phyloP scores from a whole-genome alignment of 1,140 invertebrate species.

The Trinorchestia longiramus region DNA sequence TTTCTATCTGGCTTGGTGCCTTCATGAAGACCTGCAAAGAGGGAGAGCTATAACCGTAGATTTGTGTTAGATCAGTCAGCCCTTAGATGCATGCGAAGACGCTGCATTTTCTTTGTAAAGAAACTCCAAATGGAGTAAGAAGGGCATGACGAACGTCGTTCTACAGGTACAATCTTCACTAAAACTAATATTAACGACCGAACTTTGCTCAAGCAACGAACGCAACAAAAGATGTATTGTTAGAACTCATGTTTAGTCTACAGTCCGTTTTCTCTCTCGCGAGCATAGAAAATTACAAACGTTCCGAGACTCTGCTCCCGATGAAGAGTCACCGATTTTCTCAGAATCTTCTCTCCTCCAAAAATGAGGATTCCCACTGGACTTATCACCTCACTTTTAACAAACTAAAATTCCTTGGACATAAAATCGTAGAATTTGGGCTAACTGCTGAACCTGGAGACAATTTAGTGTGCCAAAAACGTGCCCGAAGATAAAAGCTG shows the following conservation, averaged over 20 bases:
- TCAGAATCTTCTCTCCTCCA: not conserved
- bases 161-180: not conserved
- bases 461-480: conserved; percentile 36
- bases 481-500: conserved; percentile 18
- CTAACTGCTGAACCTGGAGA: conserved; percentile 52
- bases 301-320: not conserved
- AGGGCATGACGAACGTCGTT: not conserved
- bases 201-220: not conserved
- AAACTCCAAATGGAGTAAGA: conserved; percentile 49
- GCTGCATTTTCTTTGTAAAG: not conserved
- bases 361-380: conserved; percentile 33
- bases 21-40: conserved; percentile 42
- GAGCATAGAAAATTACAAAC: not conserved
- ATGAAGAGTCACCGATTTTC: not conserved
- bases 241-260: not conserved
- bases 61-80: conserved; percentile 50
- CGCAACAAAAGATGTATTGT: not conserved
- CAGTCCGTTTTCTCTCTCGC: not conserved
- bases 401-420: not conserved
- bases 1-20: conserved; percentile 36
- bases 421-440: conserved; percentile 30
- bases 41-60: conserved; percentile 50
- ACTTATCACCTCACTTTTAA: conserved; percentile 44
- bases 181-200: conserved; percentile 35
- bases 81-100: not conserved